Evolutionary conservation across 2,113 vertebrate genomes (phyloP).

Genomic region (Ascaphus truei): DNA sequence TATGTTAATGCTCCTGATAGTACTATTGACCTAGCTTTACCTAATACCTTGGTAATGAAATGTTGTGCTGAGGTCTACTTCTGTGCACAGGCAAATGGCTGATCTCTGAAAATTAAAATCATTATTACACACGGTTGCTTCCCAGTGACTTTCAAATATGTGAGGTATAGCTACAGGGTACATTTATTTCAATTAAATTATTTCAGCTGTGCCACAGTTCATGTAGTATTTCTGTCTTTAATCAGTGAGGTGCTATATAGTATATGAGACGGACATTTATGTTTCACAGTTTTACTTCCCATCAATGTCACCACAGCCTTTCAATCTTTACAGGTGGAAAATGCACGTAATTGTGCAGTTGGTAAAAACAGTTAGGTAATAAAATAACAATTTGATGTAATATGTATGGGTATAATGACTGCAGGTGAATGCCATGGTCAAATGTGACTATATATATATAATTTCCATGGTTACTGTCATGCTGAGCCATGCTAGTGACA

Average conservation of each 20-base stretch:
- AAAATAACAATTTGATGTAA: slow-evolving; percentile 18
- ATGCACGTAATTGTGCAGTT: slow-evolving; percentile 2
- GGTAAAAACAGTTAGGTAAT: not conserved
- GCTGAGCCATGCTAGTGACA: slow-evolving; percentile 13
- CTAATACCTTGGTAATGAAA: no score
- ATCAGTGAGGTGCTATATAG: not conserved
- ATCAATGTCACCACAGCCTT: not conserved
- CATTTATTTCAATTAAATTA: not conserved
- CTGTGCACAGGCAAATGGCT: no score
- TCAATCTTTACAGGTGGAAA: not conserved
- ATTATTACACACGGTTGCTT: not conserved
- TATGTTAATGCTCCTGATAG: no score
- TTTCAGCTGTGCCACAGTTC: not conserved
- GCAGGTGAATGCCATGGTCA: slow-evolving; percentile 20
- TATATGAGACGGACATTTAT: not conserved
- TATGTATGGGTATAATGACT: slow-evolving; percentile 14
- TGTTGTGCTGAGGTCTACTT: no score
- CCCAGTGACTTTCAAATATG: not conserved
- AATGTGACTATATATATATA: not conserved
- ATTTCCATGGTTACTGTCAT: slow-evolving; percentile 32
- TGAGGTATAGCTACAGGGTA: not conserved
- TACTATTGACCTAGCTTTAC: no score
- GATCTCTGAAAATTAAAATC: not conserved
- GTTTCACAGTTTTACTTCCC: not conserved
- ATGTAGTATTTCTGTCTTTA: not conserved